These are phyloP conservation scores for Chaetoderma sp. DNA, from an alignment of 2,888 invertebrate species.

Conservation along the genomic window DNA sequence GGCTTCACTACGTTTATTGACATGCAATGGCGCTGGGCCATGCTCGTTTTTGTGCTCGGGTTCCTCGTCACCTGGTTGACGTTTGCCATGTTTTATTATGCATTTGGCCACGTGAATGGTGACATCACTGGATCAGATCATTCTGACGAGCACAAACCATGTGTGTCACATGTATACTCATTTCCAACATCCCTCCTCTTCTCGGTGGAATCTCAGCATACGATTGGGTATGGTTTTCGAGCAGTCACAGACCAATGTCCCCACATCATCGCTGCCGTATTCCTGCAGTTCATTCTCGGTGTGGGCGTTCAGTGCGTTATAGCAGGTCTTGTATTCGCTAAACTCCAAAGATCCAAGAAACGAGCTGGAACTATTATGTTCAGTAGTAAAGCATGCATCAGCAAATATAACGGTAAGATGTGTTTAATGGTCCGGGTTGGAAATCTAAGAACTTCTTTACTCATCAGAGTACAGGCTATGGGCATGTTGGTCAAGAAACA, in stretches of 20 bases:
- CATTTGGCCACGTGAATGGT: conserved; percentile 52
- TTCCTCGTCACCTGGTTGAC: conserved; percentile 87
- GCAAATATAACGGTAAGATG: conserved; percentile 70
- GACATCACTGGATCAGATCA: conserved; percentile 50
- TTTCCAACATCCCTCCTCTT: conserved; percentile 94
- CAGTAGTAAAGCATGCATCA: conserved; percentile 90
- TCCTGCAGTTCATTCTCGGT: conserved; percentile 91
- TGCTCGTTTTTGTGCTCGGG: conserved; percentile 89
- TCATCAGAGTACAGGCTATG: conserved; percentile 86
- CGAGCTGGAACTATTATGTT: conserved; percentile 93
- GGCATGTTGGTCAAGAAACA: conserved; percentile 93
- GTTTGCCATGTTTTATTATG: conserved; percentile 74
- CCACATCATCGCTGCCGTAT: conserved; percentile 88
- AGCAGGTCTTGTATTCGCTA: conserved; percentile 88
- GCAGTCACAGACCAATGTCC: conserved; percentile 92
- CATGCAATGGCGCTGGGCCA: conserved; percentile 85
- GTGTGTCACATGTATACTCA: conserved; percentile 80
- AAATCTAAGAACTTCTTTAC: conserved; percentile 66
- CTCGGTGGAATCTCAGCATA: conserved; percentile 96
- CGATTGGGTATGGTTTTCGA: conserved; percentile 90
- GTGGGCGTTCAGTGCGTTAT: conserved; percentile 78
- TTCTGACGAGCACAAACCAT: conserved; percentile 62
- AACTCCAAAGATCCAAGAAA: conserved; percentile 93
- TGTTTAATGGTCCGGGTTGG: conserved; percentile 68
- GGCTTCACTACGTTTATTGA: conserved; percentile 94